Evolutionary conservation across 2,888 invertebrate genomes (phyloP).

Genomic region (Amiota mariae): DNA sequence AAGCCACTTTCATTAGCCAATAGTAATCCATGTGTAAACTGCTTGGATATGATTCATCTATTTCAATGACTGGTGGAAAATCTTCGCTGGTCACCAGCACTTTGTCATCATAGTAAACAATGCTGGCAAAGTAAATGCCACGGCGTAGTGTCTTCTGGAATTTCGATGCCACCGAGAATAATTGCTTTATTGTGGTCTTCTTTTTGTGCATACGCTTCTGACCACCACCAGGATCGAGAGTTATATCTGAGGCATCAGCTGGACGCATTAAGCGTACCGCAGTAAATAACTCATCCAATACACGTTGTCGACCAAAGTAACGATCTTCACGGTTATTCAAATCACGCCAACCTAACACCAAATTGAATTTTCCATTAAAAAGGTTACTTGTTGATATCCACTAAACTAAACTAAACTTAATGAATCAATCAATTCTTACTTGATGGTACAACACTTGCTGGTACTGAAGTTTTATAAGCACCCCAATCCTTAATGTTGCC

Average conservation of each 20-base stretch:
- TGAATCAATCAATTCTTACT: slow-evolving; percentile 77
- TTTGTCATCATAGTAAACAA: slow-evolving; percentile 96
- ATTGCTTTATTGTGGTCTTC: slow-evolving; percentile 91
- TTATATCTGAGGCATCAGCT: slow-evolving; percentile 79
- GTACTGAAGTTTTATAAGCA: slow-evolving; percentile 82
- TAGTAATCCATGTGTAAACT: slow-evolving; percentile 94
- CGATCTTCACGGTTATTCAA: slow-evolving; percentile 81
- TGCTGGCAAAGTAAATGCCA: slow-evolving; percentile 93
- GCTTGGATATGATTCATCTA: slow-evolving; percentile 95
- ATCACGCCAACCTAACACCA: slow-evolving; percentile 86
- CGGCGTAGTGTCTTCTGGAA: slow-evolving; percentile 94
- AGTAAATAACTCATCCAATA: slow-evolving; percentile 83
- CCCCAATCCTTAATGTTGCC: slow-evolving; percentile 96
- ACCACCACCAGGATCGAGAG: slow-evolving; percentile 79
- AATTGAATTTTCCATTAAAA: background rate
- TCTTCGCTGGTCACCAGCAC: slow-evolving; percentile 97
- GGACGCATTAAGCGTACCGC: slow-evolving; percentile 79
- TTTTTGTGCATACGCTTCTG: slow-evolving; percentile 86
- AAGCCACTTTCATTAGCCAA: slow-evolving; percentile 98
- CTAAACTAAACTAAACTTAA: slow-evolving; percentile 52
- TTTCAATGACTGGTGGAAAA: slow-evolving; percentile 95
- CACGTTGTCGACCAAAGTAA: slow-evolving; percentile 80
- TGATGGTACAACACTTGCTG: slow-evolving; percentile 90
- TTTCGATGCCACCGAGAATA: slow-evolving; percentile 96
- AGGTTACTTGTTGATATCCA: background rate